A percentile compares a stretch with the other conserved stretches of the same genome.
phyloP scores from a whole-genome alignment of 1,140 invertebrate species.

The Apis laboriosa region DNA sequence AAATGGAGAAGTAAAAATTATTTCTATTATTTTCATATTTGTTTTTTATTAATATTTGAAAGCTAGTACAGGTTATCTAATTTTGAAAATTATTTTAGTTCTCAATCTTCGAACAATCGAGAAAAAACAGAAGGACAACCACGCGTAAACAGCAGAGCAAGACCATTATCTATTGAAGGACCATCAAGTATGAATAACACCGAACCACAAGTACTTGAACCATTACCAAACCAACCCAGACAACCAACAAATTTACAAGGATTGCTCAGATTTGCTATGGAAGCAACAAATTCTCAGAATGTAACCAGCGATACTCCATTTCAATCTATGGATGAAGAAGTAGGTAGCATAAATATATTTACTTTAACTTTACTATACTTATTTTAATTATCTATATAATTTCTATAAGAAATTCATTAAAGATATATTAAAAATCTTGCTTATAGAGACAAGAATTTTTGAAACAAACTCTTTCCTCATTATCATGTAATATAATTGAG shows the following conservation, averaged over 20 bases:
- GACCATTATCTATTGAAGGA: slow-evolving; percentile 74
- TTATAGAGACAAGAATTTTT: slow-evolving; percentile 86
- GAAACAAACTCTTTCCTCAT: slow-evolving; percentile 84
- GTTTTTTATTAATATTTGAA: not conserved
- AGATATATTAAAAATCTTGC: slow-evolving; percentile 13
- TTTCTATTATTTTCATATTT: not conserved
- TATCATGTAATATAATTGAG: slow-evolving; percentile 85
- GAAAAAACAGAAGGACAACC: not conserved
- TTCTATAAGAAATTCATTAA: not conserved
- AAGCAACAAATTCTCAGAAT: slow-evolving; percentile 83
- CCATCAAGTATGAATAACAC: slow-evolving; percentile 55
- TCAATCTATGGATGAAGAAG: slow-evolving; percentile 84
- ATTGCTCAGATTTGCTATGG: slow-evolving; percentile 84
- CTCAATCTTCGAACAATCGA: not conserved
- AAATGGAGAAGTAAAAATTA: slow-evolving; percentile 69
- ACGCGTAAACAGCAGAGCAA: slow-evolving; percentile 57
- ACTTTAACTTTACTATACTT: not conserved
- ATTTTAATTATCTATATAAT: not conserved
- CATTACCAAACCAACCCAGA: slow-evolving; percentile 74
- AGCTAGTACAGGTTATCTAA: not conserved
- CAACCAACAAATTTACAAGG: slow-evolving; percentile 82
- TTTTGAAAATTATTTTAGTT: not conserved
- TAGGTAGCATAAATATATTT: slow-evolving; percentile 62
- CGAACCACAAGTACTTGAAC: slow-evolving; percentile 23
- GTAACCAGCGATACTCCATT: slow-evolving; percentile 77